Base-by-base conservation (phyloP, 2,113 vertebrate genomes). In the Struthidea cinerea region DNA sequence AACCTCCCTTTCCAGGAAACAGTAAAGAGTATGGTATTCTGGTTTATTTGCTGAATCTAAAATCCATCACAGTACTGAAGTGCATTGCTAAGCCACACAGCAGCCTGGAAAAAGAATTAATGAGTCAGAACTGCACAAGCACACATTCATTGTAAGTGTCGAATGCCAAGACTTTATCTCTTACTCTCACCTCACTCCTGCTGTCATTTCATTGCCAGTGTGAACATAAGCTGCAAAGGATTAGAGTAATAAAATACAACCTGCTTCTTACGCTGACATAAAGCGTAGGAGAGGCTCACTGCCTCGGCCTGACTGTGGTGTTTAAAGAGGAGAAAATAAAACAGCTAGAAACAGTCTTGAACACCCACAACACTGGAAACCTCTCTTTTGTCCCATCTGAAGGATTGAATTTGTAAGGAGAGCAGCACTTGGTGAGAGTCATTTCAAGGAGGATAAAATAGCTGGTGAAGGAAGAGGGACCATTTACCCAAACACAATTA, bases 81-180 rank as follows among this genome's bases (percentile, higher is more conserved):
- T 19, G 27, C 52, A 69, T 27, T 64, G 22, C 78, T 93, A 76
- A 91, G 32, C 24, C 74, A 64, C 74, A 41, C 0, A 1, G n/a
- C 53, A 79, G 47, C 57, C 44, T 93, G 78, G 57, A 76, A 93
- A 87, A 93, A 87, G 32, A 88, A 94, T 90, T 85, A 85, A 91
- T 90, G 88, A 95, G 44, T 93, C 92, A 95, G 85, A 95, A 90
- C 28, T 90, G 93, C 70, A 76, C 75, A 80, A 84, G 67, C 82
- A 90, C 65, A 83, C 13, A 57, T 49, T 71, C 53, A 61, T 53
- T 88, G 12, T 53, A 73, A 84, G 90, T 57, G 57, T 76, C 12
- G 3, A 94, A 94, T 76, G 57, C 82, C 78, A 94, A 94, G 90
- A 90, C 70, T 88, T 89, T 75, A 93, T 90, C 96, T 83, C 79